Base-by-base conservation (phyloP, 2,113 vertebrate species). In the Apteryx mantelli region DNA sequence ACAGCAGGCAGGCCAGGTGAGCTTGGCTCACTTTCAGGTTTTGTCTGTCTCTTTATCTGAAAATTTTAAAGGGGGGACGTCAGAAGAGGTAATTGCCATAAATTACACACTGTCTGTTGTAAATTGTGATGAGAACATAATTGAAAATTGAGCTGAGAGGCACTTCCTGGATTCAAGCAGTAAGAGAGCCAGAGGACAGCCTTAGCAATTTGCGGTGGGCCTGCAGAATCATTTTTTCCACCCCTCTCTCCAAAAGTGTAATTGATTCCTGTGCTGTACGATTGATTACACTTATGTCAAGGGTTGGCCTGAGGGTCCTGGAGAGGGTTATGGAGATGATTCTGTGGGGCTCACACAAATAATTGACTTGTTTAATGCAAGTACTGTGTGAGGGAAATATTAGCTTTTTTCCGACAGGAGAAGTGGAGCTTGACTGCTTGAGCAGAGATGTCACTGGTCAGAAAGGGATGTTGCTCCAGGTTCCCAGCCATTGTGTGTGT, bases 91-190 rank as follows among this genome's bases (percentile, higher is more conserved):
- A 95, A 98, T 97, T 98, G 95, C 96, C 91, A 82, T 94, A 96
- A 98, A 97, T 97, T 97, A 97, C 86, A 96, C 86, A 93, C 92
- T 97, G 95, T 97, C 91, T 96, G 93, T 97, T 97, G 97, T 94
- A 94, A 97, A 94, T 88, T 94, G 93, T 84, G 86, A 82, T 84
- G 95, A 97, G 97, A 94, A 97, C 91, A 94, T 90, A 93, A 97
- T 88, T 96, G 97, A 97, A 97, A 97, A 93, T 60, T 93, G 97
- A 98, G 96, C 89, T 50, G 84, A 89, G 90, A 88, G 94, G 95
- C 77, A 85, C 75, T 96, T 97, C 96, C 96, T 93, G 78, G 69
- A 73, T 86, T 46, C 2, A 46, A 91, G 94, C 80, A 15, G 76
- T 38, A 38, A 2, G 42, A 95, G 94, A 93, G 95, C 93, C 91